phyloP scores from a whole-genome alignment of 2,113 vertebrate species.

The Scytalopus superciliaris region DNA sequence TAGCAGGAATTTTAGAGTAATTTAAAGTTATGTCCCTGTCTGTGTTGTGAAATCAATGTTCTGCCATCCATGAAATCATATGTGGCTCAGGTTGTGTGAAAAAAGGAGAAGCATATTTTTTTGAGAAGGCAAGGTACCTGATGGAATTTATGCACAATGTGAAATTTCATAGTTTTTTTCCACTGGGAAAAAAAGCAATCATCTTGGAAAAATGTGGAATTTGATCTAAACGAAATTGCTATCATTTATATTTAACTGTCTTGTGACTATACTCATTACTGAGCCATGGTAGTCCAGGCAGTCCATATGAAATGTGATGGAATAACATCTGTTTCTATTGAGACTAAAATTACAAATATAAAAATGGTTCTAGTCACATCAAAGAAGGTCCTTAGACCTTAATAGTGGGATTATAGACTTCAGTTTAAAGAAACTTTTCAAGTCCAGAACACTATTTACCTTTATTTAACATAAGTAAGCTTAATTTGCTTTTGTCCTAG shows the following conservation, averaged over 20 bases:
- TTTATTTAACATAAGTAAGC: background rate
- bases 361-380: background rate
- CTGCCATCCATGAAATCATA: background rate
- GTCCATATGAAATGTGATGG: background rate
- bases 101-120: background rate
- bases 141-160: background rate
- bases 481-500: background rate
- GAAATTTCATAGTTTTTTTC: background rate
- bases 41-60: background rate
- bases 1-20: background rate
- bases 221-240: background rate
- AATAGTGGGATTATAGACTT: background rate
- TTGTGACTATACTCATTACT: background rate
- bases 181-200: background rate
- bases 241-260: background rate
- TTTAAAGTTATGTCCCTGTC: background rate
- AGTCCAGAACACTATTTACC: background rate
- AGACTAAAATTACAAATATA: background rate
- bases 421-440: background rate
- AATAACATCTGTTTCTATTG: background rate
- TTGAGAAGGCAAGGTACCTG: background rate
- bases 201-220: background rate
- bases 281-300: background rate
- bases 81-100: background rate
- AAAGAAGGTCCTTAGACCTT: background rate